Base-by-base conservation (phyloP, 2,113 vertebrate species). In the Proteles cristata region DNA sequence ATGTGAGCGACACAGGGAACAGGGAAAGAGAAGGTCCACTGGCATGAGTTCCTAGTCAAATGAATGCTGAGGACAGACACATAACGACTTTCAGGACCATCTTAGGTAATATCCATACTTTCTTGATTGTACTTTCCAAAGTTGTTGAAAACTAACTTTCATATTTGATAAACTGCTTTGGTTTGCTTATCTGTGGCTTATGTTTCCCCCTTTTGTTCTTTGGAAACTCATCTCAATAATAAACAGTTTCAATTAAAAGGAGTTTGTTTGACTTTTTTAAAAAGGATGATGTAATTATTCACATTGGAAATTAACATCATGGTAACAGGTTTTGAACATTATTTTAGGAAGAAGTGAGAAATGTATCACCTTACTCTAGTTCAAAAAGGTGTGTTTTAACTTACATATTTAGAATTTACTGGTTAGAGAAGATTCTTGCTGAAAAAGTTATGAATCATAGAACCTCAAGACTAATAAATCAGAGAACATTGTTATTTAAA, bases 381-480 rank as follows among this genome's bases (percentile, higher is more conserved):
- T 93, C 21, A 12, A 87, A 94, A 96, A 92, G 21, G 14, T 88
- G n/a, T 61, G 17, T 80, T 86, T 89, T 90, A 88, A 93, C 11
- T 93, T 90, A 50, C 5, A 39, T 69, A 50, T 88, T 97, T 95
- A 96, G 92, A 93, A 77, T 71, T 28, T 84, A 83, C 53, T 87
- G 17, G 16, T 79, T 74, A 76, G 93, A 77, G 3, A 86, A 35
- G 11, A 16, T 79, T 92, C 7, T 95, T 31, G 88, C 3, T n/a
- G 15, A 28, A 12, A n/a, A 93, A 96, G 31, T 79, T 88, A 95
- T 3, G n/a, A n/a, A 61, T 73, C 55, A 63, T 6, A 79, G 11
- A 76, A 83, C 7, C 43, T 23, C 33, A 58, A 5, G 53, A 65
- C 1, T 73, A 82, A 66, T 66, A 86, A 91, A n/a, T 31, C 8